These are phyloP conservation scores for Andrena bucephala DNA, from an alignment of 2,888 invertebrate genomes.

Conservation along the genomic window DNA sequence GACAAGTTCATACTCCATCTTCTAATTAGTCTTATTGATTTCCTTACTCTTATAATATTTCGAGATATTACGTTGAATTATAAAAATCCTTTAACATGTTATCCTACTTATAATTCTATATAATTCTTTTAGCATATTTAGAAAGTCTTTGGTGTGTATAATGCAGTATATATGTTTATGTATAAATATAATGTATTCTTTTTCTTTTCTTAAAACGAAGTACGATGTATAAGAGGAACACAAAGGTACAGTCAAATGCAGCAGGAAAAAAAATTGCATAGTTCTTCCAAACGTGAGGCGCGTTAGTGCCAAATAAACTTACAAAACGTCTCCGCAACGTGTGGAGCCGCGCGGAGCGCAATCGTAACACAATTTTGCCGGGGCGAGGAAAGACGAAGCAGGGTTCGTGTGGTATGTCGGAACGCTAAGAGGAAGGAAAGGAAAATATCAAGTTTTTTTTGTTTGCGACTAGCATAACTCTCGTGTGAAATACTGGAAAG, in stretches of 20 bases:
- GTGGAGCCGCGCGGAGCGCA: conserved; percentile 36
- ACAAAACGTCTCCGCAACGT: conserved; percentile 60
- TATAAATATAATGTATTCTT: conserved; percentile 40
- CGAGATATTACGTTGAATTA: conserved; percentile 46
- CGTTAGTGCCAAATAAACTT: conserved; percentile 77
- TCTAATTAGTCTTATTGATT: conserved; percentile 49
- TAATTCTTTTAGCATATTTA: conserved; percentile 50
- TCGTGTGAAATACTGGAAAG: conserved; percentile 64
- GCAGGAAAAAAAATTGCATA: conserved; percentile 70
- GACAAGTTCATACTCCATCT: conserved; percentile 14
- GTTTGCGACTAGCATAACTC: conserved; percentile 59
- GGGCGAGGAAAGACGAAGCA: conserved; percentile 30
- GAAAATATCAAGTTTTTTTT: conserved; percentile 40
- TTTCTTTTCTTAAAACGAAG: conserved; percentile 35
- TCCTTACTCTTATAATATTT: conserved; percentile 43
- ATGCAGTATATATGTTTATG: conserved; percentile 48
- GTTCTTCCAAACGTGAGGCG: conserved; percentile 72
- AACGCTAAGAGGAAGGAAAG: conserved; percentile 22
- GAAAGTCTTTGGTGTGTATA: conserved; percentile 55
- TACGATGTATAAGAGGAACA: conserved; percentile 22
- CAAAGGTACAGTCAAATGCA: conserved; percentile 28
- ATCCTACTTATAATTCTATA: conserved; percentile 42
- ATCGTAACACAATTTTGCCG: conserved; percentile 47
- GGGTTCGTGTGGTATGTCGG: conserved; percentile 47
- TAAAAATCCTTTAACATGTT: conserved; percentile 40